Evolutionary conservation across 2,113 vertebrate species (phyloP).

Genomic region (Paradoxurus hermaphroditus): DNA sequence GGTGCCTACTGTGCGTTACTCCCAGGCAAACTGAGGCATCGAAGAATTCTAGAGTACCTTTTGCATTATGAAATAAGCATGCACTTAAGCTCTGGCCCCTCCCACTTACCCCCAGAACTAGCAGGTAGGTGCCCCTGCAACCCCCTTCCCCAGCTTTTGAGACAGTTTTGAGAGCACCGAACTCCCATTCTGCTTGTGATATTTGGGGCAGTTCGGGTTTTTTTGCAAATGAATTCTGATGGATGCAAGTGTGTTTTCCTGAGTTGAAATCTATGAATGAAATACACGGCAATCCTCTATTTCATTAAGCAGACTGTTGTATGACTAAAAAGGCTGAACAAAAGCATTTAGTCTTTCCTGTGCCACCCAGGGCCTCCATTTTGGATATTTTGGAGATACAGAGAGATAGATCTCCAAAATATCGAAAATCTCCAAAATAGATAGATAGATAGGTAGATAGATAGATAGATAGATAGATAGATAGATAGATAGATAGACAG

Average conservation of each 20-base stretch:
- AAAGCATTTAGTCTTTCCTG: background rate
- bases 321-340: background rate
- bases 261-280: conserved; percentile 20
- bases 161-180: background rate
- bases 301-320: background rate
- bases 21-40: background rate
- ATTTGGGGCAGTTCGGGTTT: background rate
- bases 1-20: background rate
- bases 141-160: background rate
- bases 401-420: background rate
- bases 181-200: background rate
- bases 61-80: background rate
- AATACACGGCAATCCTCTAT: background rate
- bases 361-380: background rate
- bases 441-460: too few species aligned
- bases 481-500: background rate
- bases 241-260: background rate
- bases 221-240: background rate
- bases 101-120: background rate
- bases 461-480: background rate
- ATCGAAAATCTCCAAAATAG: too few species aligned
- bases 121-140: background rate
- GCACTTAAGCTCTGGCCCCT: background rate
- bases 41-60: background rate
- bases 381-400: background rate